phyloP scores from a whole-genome alignment of 2,888 invertebrate genomes.

The Drosophila fungiperda region DNA sequence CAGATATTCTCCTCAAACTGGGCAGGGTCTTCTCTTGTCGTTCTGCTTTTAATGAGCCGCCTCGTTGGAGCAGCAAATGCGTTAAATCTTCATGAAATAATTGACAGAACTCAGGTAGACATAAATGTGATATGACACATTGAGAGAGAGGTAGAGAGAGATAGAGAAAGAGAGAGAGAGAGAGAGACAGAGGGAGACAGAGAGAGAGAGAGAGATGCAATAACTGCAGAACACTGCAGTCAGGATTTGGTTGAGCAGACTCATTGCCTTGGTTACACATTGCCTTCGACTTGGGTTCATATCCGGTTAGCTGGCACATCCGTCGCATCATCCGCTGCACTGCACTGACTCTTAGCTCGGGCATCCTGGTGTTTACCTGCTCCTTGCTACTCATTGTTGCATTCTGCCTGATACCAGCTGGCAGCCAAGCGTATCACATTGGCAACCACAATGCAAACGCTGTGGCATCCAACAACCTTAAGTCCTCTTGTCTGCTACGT shows the following conservation, averaged over 20 bases:
- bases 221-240: neutral
- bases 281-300: slow-evolving; percentile 27
- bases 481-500: slow-evolving; percentile 4
- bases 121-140: neutral
- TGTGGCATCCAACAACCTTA: slow-evolving; percentile 16
- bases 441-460: slow-evolving; percentile 62
- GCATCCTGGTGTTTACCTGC: slow-evolving; percentile 21
- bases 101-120: slow-evolving; percentile 24
- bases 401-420: slow-evolving; percentile 13
- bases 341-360: neutral
- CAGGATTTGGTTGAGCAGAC: slow-evolving; percentile 16
- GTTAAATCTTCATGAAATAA: slow-evolving; percentile 71
- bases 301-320: slow-evolving; percentile 43
- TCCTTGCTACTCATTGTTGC: slow-evolving; percentile 15
- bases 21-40: neutral
- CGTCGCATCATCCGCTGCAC: slow-evolving; percentile 35
- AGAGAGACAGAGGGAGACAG: neutral
- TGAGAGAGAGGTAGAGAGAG: neutral
- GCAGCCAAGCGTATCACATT: slow-evolving; percentile 64
- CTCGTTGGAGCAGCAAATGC: slow-evolving; percentile 62
- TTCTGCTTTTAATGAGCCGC: slow-evolving; percentile 56
- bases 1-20: neutral
- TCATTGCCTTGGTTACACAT: slow-evolving; percentile 43
- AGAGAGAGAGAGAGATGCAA: neutral
- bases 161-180: neutral